These are phyloP conservation scores for Lagria hirta DNA, from an alignment of 2,888 invertebrate genomes.

Conservation along the genomic window DNA sequence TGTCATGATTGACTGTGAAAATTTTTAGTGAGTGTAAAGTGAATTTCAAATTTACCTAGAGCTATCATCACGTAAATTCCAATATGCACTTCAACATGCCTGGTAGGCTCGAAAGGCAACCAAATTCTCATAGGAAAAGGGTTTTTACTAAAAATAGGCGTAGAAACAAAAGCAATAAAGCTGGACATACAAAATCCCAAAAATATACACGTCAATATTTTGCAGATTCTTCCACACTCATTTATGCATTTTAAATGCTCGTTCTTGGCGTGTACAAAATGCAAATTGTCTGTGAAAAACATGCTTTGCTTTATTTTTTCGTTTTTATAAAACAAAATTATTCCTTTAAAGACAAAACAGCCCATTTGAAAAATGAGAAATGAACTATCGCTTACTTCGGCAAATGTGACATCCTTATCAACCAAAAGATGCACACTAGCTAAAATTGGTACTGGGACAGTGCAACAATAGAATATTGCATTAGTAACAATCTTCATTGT, in stretches of 20 bases:
- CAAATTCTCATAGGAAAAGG: conserved; percentile 1
- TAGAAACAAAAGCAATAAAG: conserved; percentile 1
- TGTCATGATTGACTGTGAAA: too few relatives aligned
- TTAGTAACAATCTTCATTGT: too few relatives aligned
- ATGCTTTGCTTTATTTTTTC: background rate
- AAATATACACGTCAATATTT: background rate
- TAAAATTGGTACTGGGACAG: too few relatives aligned
- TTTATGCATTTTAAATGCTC: conserved; percentile 1
- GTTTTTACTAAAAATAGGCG: background rate
- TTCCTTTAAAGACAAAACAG: background rate
- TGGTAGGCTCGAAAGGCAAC: background rate
- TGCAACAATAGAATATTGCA: too few relatives aligned
- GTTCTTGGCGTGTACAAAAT: background rate
- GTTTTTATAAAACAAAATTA: background rate
- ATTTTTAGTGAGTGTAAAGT: too few relatives aligned
- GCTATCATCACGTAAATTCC: background rate
- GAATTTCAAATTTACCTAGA: background rate
- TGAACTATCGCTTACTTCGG: too few relatives aligned
- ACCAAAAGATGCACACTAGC: too few relatives aligned
- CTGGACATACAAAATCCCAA: background rate
- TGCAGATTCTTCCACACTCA: conserved; percentile 3
- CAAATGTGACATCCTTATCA: too few relatives aligned
- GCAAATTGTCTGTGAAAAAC: background rate
- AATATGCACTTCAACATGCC: background rate
- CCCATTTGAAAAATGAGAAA: conserved; percentile 2